phyloP scores from a whole-genome alignment of 2,797 vertebrate genomes.

The Rallus crepitans region DNA sequence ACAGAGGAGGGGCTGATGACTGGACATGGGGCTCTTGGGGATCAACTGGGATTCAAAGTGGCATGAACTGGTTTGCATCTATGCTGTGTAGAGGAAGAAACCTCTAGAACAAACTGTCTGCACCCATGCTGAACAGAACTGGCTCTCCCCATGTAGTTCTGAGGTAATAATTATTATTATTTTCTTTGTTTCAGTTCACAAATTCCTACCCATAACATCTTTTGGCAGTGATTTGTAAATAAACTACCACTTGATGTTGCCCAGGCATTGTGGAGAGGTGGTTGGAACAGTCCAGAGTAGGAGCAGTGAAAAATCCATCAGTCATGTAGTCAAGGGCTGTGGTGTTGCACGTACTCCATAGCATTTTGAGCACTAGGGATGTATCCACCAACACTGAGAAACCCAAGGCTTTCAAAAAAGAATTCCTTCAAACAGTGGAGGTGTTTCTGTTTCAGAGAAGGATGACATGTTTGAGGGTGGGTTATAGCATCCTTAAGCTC shows the following conservation, averaged over 20 bases:
- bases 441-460: background rate
- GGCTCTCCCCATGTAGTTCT: background rate
- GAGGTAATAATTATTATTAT: background rate
- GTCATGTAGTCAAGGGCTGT: accelerated
- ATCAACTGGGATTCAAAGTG: background rate
- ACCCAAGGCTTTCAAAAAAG: background rate
- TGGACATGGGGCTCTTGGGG: background rate
- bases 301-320: background rate
- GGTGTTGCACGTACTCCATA: background rate
- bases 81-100: background rate
- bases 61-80: background rate
- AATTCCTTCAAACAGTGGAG: background rate
- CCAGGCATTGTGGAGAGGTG: background rate
- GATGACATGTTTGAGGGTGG: background rate
- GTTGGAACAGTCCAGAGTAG: accelerated
- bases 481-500: background rate
- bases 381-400: accelerated
- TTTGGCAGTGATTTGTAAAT: background rate
- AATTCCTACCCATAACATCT: background rate
- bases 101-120: background rate
- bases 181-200: background rate
- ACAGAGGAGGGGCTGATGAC: background rate
- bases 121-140: background rate
- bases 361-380: accelerated
- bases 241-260: background rate